Conservation (phyloP, 2,797 vertebrate genomes). For the Hyperoplus lanceolatus region DNA sequence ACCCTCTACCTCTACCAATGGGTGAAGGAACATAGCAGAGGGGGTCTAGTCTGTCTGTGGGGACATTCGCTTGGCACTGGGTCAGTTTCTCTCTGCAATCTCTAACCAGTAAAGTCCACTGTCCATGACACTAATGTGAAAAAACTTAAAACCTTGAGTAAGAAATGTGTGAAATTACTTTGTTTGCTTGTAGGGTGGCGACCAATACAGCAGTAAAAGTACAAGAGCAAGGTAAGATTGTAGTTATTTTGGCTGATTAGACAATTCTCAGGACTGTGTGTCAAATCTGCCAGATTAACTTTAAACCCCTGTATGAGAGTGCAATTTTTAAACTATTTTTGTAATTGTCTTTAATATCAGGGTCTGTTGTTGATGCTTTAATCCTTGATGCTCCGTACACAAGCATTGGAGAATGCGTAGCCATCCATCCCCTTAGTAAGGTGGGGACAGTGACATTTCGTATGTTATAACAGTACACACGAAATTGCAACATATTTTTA, state of each 20-base stretch:
- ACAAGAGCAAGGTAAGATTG: conserved; percentile 83
- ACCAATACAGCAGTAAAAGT: conserved; percentile 85
- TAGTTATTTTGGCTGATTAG: not conserved
- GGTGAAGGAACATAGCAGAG: conserved; percentile 82
- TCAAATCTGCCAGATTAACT: conserved; percentile 3
- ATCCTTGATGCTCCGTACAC: conserved; percentile 89
- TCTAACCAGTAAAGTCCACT: not conserved
- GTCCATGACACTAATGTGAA: not conserved
- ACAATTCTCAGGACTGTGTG: not conserved
- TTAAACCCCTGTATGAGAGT: not conserved
- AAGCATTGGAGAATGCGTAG: conserved; percentile 77
- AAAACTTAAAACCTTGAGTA: not conserved
- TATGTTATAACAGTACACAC: not conserved
- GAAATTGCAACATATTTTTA: conserved; percentile 17
- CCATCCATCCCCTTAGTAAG: conserved; percentile 73
- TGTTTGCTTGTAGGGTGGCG: conserved; percentile 82
- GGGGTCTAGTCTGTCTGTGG: conserved; percentile 86
- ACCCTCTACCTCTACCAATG: conserved; percentile 88
- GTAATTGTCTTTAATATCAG: conserved; percentile 28
- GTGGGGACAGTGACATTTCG: conserved; percentile 66
- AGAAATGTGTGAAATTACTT: not conserved
- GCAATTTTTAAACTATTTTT: not conserved
- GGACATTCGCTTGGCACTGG: conserved; percentile 92
- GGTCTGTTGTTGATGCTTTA: conserved; percentile 82
- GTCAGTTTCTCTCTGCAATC: conserved; percentile 76